Conservation (phyloP, 2,797 vertebrate species). For the Darevskia mixta region DNA sequence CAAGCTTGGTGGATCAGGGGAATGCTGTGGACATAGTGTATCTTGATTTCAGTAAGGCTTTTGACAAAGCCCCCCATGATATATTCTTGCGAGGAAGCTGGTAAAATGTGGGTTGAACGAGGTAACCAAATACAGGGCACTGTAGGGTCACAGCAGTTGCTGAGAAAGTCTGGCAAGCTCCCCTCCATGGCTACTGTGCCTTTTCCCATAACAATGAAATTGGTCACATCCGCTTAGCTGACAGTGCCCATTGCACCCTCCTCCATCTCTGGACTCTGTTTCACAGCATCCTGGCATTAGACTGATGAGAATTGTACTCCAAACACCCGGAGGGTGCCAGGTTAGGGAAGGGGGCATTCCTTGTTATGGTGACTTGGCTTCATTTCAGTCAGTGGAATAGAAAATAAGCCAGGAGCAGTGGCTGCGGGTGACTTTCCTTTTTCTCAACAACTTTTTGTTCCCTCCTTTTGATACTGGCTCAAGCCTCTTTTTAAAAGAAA, state of each 20-base stretch:
- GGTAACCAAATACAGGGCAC: background rate
- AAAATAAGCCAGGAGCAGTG: background rate
- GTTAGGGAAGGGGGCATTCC: background rate
- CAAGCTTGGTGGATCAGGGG: no score
- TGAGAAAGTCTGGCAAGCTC: background rate
- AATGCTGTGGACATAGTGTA: no score
- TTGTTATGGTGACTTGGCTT: background rate
- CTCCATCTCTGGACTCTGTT: no score
- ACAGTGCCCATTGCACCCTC: no score
- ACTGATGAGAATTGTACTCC: no score
- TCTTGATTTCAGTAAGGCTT: no score
- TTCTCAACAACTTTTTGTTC: background rate
- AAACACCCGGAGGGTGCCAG: no score
- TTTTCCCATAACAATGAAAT: background rate
- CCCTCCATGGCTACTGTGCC: background rate
- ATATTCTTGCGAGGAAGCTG: no score
- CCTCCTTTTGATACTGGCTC: conserved; percentile 41
- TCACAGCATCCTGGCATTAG: no score
- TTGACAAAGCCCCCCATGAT: no score
- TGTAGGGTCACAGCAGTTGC: background rate
- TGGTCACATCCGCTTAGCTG: background rate
- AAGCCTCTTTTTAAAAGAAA: background rate
- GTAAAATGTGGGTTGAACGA: no score
- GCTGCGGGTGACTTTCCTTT: background rate
- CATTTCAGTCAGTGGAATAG: background rate